Base-by-base conservation (phyloP, 1,140 invertebrate species). In the Habropoda laboriosa region DNA sequence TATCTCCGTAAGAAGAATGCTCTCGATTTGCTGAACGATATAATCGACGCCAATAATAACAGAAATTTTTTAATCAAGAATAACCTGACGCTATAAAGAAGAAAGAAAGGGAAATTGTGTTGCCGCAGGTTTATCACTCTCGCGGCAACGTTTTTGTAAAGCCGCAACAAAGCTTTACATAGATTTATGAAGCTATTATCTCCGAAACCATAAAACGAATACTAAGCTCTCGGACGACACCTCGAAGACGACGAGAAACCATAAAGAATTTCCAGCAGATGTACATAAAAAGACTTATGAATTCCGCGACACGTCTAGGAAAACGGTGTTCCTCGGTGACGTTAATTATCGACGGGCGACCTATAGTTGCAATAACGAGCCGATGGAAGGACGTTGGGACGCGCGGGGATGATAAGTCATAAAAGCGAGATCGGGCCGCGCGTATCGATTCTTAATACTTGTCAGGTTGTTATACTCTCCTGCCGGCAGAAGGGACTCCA, bases 391-490 rank as follows among this genome's bases (percentile, higher is more conserved):
- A 51, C 58, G 24, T 18, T 13, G 2, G 8, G 21, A n/a, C 30
- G 5, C 3, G 6, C 7, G 21, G 30, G 2, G 24, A 30, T 21
- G 75, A 71, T 71, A 78, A 78, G 75, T 70, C 35, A 49, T 60
- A 42, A 60, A 67, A 3, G 8, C 53, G 32, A n/a, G 5, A 27
- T 47, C 21, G 13, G 5, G n/a, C n/a, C 51, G 55, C 27, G n/a
- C n/a, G 13, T 51, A 66, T 51, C 70, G 49, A 67, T 64, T 38
- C 79, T 63, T 74, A 70, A 74, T 79, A 73, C 49, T 70, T 63
- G 81, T 83, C 70, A 30, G 57, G 27, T 24, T 74, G 57, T 75
- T 84, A 68, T 68, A 79, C 75, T 27, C 66, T 47, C 21, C 38
- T 45, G 45, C 38, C 49, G 55, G 68, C 12, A 55, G 72, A 67